Evolutionary conservation across 2,797 vertebrate species (phyloP).

Genomic region (Melanotaenia maccullochi): DNA sequence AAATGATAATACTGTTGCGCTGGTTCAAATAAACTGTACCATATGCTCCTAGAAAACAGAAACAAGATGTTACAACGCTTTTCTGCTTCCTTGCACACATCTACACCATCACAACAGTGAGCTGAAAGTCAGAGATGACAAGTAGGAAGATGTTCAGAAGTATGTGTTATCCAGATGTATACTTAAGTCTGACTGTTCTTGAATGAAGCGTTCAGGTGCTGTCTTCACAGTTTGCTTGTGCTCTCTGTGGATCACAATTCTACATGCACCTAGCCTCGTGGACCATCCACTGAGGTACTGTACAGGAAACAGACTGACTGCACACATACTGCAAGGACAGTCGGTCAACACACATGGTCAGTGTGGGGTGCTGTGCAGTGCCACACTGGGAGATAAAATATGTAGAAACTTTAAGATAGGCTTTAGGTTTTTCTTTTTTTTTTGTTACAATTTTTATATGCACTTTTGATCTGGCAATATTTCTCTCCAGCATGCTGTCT

Average conservation of each 20-base stretch:
- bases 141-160: slow-evolving; percentile 11
- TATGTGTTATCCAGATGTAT: slow-evolving; percentile 69
- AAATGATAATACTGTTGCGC: not conserved
- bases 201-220: slow-evolving; percentile 44
- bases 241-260: slow-evolving; percentile 13
- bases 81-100: slow-evolving; percentile 10
- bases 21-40: slow-evolving; percentile 49
- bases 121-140: slow-evolving; percentile 39
- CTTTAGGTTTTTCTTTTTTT: not conserved
- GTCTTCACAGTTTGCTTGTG: slow-evolving; percentile 29
- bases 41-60: slow-evolving; percentile 40
- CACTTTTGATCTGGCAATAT: slow-evolving; percentile 6
- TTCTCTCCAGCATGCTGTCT: slow-evolving; percentile 13
- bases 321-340: slow-evolving; percentile 14
- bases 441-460: slow-evolving; percentile 4
- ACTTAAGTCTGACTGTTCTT: not conserved
- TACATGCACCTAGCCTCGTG: slow-evolving; percentile 2
- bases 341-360: slow-evolving; percentile 2
- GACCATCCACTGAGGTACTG: slow-evolving; percentile 16
- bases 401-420: not conserved
- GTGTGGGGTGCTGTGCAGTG: not conserved
- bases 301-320: slow-evolving; percentile 15
- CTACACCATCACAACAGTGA: slow-evolving; percentile 5
- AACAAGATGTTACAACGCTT: slow-evolving; percentile 18
- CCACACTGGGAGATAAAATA: not conserved